Percentiles rank a stretch among this genome's conserved stretches.
Conservation (phyloP, 2,797 vertebrate genomes). For the Arnoldichthys spilopterus region DNA sequence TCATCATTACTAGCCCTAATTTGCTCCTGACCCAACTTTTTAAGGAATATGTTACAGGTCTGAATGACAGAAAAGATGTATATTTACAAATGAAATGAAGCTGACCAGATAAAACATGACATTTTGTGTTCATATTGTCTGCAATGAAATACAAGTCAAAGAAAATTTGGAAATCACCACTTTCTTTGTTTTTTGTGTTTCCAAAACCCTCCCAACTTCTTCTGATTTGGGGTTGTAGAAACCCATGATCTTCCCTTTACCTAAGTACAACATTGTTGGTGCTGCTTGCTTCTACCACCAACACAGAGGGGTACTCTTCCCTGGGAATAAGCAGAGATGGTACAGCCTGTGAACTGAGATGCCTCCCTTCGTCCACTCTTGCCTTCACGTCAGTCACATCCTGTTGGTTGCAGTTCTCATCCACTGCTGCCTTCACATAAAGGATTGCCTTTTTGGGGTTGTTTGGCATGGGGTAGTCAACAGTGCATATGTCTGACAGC, state of each 20-base stretch:
- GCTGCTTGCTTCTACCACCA: conserved; percentile 90
- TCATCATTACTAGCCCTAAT: no score
- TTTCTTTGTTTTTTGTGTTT: no score
- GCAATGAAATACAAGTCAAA: no score
- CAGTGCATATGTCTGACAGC: conserved; percentile 87
- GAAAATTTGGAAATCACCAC: no score
- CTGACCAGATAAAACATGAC: no score
- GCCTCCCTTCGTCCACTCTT: conserved; percentile 64
- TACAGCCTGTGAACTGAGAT: conserved; percentile 70
- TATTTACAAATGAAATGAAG: no score
- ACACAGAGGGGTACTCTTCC: conserved; percentile 89
- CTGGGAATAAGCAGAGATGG: conserved; percentile 87
- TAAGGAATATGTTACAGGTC: no score
- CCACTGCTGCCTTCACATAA: conserved; percentile 81
- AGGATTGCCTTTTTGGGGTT: conserved; percentile 92
- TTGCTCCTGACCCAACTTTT: no score
- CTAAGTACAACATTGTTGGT: conserved; percentile 90
- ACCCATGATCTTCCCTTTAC: conserved; percentile 66
- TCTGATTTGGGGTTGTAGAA: no score
- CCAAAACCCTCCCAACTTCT: no score
- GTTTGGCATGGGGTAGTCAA: conserved; percentile 88
- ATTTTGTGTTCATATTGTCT: no score
- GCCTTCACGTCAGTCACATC: conserved; percentile 54
- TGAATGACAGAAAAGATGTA: no score
- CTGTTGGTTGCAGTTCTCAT: conserved; percentile 75